Base-by-base conservation (phyloP, 2,888 invertebrate species). In the Melitaea athalia region DNA sequence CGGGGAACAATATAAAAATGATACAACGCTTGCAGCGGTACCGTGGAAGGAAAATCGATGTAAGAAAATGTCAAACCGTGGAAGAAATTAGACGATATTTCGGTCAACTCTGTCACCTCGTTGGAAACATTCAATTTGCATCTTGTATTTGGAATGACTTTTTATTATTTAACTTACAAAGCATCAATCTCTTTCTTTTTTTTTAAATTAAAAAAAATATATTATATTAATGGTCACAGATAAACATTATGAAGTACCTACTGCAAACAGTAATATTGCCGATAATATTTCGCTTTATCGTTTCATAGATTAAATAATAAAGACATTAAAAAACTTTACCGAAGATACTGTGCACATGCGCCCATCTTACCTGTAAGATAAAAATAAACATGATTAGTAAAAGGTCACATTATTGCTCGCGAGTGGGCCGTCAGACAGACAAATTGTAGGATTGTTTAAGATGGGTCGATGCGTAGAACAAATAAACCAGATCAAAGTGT, bases 1-100 rank as follows among this genome's bases (percentile, higher is more conserved):
- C 57, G 70, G 86, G 83, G 88, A 83, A 80, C 79, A 78, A 76
- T 77, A 87, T 87, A 88, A 86, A 86, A 87, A 85, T 88, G 86
- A 88, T 88, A 84, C 83, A 88, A 78, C 79, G 78, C 79, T 78
- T 83, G 80, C 81, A 80, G 78, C 81, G 76, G 77, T 79, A 79
- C 81, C 82, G 77, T 78, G 74, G 75, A 78, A 77, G 78, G 75
- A 83, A 82, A 85, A 87, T 86, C 88, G 84, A 87, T 88, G 79
- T 75, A 78, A 78, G 79, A 76, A 88, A 86, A 86, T 85, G 85
- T 85, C 85, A 86, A 81, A 83, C 82, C 79, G 81, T 78, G 77
- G 74, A 79, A 76, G 70, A 63, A 76, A 79, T 57, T 71, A 55
- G 62, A 67, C 47, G 49, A 64, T 31, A 49, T 45, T 59, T 43